Evolutionary conservation across 2,888 invertebrate genomes (phyloP), one percentile per base, ranked within the genome.

Genomic region (Drosophila mimica): DNA sequence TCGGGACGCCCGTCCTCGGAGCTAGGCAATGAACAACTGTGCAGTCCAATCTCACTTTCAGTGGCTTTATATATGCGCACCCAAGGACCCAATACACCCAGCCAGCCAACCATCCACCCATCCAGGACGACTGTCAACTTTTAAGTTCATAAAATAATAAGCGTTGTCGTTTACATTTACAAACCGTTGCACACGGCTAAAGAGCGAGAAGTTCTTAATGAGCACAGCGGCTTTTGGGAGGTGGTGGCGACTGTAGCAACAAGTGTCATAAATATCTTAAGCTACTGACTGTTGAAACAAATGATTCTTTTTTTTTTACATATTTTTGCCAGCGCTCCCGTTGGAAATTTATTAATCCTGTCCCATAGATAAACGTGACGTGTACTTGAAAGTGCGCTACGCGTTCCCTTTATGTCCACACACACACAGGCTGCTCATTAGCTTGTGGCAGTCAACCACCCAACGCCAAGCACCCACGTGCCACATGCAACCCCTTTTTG

Each of bases 111-210:
- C 49, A 43, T 11, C 70, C 72, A 70, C 73, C 65, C 63, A 53
- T 60, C 15, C 51, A 56, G 38, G 38, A 51, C 65, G 64, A 54
- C 46, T 58, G 73, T 61, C 67, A 74, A 82, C 87, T 86, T 88
- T 86, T 89, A 88, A 87, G 88, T 82, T 82, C 88, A 90, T 90
- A 89, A 89, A 89, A 89, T 89, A 89, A 89, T 89, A 88, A 87
- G 82, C 84, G 30, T 74, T 82, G 83, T 81, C 90, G 83, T 83
- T 81, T 80, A 86, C 86, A 74, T 91, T 91, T 91, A 91, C 83
- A 84, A 84, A 80, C 81, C 90, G 91, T 90, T 91, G 88, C 86
- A 90, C 89, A 88, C 82, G 76, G 74, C 79, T 83, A 82, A 82
- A 85, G 83, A 80, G 75, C 82, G 65, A 46, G 74, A 56, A 56